These are phyloP conservation scores for Branchellion lobata DNA, from an alignment of 2,888 invertebrate genomes.

Conservation along the genomic window DNA sequence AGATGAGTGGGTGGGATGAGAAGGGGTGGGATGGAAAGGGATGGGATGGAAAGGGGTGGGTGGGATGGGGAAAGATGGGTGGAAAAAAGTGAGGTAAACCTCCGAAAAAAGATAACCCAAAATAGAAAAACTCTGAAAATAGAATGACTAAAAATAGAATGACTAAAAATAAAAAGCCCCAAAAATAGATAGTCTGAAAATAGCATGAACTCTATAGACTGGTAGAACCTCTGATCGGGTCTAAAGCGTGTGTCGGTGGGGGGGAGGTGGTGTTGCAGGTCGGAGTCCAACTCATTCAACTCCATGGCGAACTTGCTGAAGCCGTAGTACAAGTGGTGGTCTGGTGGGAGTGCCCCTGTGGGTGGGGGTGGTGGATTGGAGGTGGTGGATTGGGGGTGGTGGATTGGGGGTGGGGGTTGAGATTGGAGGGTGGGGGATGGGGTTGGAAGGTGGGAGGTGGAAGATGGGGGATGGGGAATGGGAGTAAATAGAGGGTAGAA, in stretches of 20 bases:
- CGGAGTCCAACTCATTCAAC: slow-evolving; percentile 72
- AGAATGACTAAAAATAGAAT: background rate
- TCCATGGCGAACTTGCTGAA: slow-evolving; percentile 83
- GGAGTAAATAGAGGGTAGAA: too few relatives aligned
- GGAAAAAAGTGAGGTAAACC: background rate
- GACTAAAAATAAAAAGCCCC: background rate
- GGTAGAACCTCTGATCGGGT: slow-evolving; percentile 69
- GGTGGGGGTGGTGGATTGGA: background rate
- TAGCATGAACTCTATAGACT: too few relatives aligned
- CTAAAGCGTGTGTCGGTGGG: slow-evolving; percentile 77
- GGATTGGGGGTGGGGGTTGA: background rate
- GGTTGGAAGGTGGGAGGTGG: background rate
- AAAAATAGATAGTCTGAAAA: too few relatives aligned
- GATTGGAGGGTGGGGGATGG: background rate
- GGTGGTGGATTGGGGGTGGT: too few relatives aligned
- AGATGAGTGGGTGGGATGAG: background rate
- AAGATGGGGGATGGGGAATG: background rate
- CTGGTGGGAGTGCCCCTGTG: slow-evolving; percentile 75
- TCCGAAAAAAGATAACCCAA: background rate
- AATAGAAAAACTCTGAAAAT: background rate
- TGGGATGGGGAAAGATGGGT: background rate
- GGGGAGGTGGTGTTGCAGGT: slow-evolving; percentile 67
- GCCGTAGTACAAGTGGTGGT: slow-evolving; percentile 78
- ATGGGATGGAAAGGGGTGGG: background rate
- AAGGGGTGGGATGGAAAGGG: background rate